A percentile compares a stretch with the other conserved stretches of the same genome.
Conservation (phyloP, 1,140 invertebrate species). For the Drosophila truncata region DNA sequence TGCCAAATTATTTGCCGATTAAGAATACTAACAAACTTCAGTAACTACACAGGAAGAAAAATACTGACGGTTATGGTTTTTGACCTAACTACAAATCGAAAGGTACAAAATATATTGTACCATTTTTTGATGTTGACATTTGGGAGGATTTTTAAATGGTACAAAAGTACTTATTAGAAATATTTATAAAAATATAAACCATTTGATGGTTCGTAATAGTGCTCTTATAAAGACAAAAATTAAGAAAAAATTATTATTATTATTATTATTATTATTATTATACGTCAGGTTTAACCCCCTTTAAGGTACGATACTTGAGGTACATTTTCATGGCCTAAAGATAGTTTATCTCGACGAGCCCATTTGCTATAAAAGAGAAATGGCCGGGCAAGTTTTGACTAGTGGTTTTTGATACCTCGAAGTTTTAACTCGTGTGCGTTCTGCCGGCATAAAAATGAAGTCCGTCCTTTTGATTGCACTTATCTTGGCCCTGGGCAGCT, state of each 20-base stretch:
- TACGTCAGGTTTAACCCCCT: no score
- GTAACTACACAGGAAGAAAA: constrained; percentile 8
- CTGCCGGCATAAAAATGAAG: constrained; percentile 60
- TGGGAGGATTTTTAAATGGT: neutral
- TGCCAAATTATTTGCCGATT: constrained; percentile 57
- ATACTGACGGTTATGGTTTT: neutral
- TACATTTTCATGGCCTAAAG: constrained; percentile 6
- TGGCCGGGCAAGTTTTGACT: neutral
- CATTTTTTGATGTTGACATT: neutral
- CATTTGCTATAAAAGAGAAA: constrained; percentile 56
- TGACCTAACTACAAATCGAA: neutral
- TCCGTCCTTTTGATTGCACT: constrained; percentile 50
- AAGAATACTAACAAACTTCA: constrained; percentile 16
- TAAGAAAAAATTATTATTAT: no score
- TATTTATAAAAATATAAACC: neutral
- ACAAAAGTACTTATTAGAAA: neutral
- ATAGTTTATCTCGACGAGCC: constrained; percentile 46
- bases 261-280: no score
- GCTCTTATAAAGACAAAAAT: neutral
- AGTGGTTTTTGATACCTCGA: constrained; percentile 17
- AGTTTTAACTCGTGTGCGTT: constrained; percentile 9
- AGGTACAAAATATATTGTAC: neutral
- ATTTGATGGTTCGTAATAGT: neutral
- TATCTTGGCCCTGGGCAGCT: constrained; percentile 42
- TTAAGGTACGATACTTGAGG: neutral